phyloP scores from a whole-genome alignment of 2,113 vertebrate species.

The Oxygymnocypris stewartii region DNA sequence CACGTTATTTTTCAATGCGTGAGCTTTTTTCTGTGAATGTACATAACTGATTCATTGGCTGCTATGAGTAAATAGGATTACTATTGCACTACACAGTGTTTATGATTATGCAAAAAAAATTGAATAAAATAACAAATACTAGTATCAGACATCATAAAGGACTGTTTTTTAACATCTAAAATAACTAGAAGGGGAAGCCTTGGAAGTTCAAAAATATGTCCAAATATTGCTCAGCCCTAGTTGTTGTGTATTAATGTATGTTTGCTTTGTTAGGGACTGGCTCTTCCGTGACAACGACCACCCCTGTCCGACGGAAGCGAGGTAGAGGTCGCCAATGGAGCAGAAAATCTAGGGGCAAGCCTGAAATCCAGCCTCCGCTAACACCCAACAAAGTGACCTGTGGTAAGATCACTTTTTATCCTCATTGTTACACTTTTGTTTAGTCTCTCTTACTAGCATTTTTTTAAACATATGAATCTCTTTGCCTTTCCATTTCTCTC shows the following conservation, averaged over 20 bases:
- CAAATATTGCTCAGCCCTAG: neutral
- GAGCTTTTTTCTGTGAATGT: neutral
- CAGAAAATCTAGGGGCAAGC: constrained; percentile 56
- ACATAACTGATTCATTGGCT: neutral
- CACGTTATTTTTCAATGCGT: neutral
- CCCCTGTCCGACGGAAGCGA: constrained; percentile 65
- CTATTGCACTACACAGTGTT: neutral
- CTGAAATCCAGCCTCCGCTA: constrained; percentile 51
- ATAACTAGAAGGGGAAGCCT: no score
- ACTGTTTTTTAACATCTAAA: no score
- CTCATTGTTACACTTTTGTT: neutral
- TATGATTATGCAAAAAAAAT: neutral
- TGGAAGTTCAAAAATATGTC: neutral
- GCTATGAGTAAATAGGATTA: neutral
- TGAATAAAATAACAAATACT: neutral
- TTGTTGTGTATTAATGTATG: constrained; percentile 30
- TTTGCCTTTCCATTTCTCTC: constrained; percentile 8
- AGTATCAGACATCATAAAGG: no score
- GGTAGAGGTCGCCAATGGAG: constrained; percentile 71
- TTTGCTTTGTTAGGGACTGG: constrained; percentile 69
- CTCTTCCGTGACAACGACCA: constrained; percentile 66
- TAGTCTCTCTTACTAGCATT: constrained; percentile 16
- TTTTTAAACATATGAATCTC: constrained; percentile 1
- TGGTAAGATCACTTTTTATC: constrained; percentile 74
- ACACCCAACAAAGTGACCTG: constrained; percentile 79